Evolutionary conservation across 2,113 vertebrate species (phyloP).

Genomic region (Zosterops hypoxanthus): DNA sequence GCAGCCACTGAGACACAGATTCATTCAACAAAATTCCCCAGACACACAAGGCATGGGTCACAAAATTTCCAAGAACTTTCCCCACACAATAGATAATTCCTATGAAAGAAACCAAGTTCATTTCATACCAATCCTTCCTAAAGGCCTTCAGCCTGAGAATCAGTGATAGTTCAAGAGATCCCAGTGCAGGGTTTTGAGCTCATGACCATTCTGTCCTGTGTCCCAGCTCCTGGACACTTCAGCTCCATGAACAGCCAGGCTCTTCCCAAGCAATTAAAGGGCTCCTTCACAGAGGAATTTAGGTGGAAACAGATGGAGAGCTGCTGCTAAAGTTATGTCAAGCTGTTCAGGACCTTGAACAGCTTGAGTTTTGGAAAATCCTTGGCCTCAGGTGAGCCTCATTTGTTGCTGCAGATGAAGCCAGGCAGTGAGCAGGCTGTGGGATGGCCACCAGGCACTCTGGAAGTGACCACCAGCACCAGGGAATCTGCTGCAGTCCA

Average conservation of each 20-base stretch:
- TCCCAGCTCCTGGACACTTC: neutral
- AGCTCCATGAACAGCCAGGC: neutral
- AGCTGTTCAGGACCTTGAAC: neutral
- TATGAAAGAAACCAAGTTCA: neutral
- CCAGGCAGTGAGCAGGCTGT: neutral
- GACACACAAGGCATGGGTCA: neutral
- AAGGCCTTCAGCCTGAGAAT: neutral
- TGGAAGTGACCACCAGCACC: neutral
- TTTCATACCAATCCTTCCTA: neutral
- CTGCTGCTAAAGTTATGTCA: neutral
- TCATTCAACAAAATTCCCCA: neutral
- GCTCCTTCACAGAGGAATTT: neutral
- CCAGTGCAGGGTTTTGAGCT: neutral
- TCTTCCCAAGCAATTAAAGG: neutral
- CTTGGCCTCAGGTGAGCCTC: neutral
- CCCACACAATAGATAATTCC: neutral
- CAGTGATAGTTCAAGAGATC: neutral
- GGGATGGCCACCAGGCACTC: neutral
- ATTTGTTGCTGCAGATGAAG: neutral
- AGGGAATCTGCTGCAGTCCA: neutral
- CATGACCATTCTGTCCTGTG: neutral
- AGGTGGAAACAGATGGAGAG: neutral
- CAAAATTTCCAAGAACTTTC: neutral
- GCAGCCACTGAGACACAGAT: neutral
- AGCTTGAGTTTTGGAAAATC: neutral